Evolutionary conservation across 2,888 invertebrate species (phyloP).

Genomic region (Metellina segmentata): DNA sequence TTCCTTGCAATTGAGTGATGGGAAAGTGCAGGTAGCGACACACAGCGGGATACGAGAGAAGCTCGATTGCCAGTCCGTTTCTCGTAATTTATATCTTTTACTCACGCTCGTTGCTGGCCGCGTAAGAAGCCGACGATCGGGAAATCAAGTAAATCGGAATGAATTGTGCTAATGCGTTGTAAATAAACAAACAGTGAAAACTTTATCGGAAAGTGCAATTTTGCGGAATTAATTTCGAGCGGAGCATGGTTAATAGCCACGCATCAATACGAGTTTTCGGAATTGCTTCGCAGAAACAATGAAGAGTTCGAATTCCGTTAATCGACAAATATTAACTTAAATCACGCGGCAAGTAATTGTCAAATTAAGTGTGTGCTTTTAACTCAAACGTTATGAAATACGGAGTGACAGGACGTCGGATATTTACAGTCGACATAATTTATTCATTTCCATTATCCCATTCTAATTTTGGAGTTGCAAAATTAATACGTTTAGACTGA

Average conservation of each 20-base stretch:
- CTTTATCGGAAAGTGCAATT: slow-evolving; percentile 48
- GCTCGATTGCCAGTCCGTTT: slow-evolving; percentile 54
- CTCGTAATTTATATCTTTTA: slow-evolving; percentile 57
- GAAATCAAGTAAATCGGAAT: slow-evolving; percentile 56
- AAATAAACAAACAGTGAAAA: slow-evolving; percentile 45
- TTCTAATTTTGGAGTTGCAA: not conserved
- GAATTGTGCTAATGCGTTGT: slow-evolving; percentile 31
- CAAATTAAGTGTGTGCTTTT: not conserved
- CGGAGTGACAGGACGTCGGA: not conserved
- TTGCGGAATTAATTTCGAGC: slow-evolving; percentile 50
- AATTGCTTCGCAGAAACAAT: slow-evolving; percentile 1
- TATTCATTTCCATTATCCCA: not conserved
- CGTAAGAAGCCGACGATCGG: slow-evolving; percentile 40
- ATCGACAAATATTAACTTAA: slow-evolving; percentile 28
- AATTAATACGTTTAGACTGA: too few species aligned
- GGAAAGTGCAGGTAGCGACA: slow-evolving; percentile 31
- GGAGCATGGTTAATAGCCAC: slow-evolving; percentile 13
- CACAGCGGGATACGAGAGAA: slow-evolving; percentile 45
- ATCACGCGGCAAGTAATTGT: slow-evolving; percentile 1
- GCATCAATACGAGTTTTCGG: not conserved
- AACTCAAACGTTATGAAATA: not conserved
- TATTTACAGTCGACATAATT: not conserved
- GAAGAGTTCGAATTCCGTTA: not conserved
- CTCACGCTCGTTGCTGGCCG: slow-evolving; percentile 46
- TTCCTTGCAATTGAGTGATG: slow-evolving; percentile 47